Conservation (phyloP, 1,140 invertebrate species). For the Trachymyrmex septentrionalis region DNA sequence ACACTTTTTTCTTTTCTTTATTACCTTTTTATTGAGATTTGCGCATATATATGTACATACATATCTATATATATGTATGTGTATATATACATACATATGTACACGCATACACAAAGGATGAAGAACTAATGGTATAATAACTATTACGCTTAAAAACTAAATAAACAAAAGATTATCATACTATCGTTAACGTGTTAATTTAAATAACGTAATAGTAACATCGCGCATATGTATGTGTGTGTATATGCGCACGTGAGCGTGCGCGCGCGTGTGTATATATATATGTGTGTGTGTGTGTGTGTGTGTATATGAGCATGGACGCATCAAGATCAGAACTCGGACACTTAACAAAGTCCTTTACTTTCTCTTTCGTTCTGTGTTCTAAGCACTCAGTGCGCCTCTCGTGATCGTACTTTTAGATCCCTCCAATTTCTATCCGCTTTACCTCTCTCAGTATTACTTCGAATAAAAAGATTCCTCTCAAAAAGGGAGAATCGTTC, state of each 20-base stretch:
- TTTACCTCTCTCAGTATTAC: not conserved
- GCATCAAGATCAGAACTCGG: slow-evolving; percentile 44
- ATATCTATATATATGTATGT: not conserved
- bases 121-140: slow-evolving; percentile 82
- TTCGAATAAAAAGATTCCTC: not conserved
- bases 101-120: slow-evolving; percentile 84
- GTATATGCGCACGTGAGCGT: slow-evolving; percentile 42
- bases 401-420: not conserved
- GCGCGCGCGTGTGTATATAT: not conserved
- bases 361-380: not conserved
- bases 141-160: slow-evolving; percentile 85
- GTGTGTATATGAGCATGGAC: slow-evolving; percentile 52
- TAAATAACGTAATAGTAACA: slow-evolving; percentile 85
- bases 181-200: slow-evolving; percentile 85
- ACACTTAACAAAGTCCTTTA: slow-evolving; percentile 17
- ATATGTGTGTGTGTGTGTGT: not conserved
- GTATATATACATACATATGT: slow-evolving; percentile 63
- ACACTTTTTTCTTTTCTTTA: slow-evolving; percentile 63
- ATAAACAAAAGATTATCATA: slow-evolving; percentile 85
- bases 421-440: not conserved
- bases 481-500: not conserved
- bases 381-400: not conserved
- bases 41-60: slow-evolving; percentile 77
- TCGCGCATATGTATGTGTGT: slow-evolving; percentile 57
- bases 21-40: slow-evolving; percentile 85